These are phyloP conservation scores for Synanthedon formicaeformis DNA, from an alignment of 2,888 invertebrate species.

Conservation along the genomic window DNA sequence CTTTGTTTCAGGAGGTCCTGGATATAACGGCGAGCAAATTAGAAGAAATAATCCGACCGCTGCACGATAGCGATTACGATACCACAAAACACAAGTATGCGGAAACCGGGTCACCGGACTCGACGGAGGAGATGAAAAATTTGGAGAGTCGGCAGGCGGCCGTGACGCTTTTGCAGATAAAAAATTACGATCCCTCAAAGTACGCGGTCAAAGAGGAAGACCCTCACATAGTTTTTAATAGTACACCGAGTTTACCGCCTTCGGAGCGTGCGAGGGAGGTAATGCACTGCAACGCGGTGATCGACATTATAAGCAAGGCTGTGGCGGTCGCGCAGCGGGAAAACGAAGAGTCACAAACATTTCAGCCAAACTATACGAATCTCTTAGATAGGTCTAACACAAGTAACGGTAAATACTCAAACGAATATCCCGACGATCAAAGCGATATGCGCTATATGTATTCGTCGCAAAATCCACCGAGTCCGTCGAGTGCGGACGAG, in stretches of 20 bases:
- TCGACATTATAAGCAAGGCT: conserved; percentile 65
- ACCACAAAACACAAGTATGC: conserved; percentile 47
- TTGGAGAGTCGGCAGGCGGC: conserved; percentile 66
- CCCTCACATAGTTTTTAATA: conserved; percentile 71
- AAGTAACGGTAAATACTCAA: conserved; percentile 29
- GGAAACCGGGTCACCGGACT: conserved; percentile 61
- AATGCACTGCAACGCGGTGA: conserved; percentile 65
- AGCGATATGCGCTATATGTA: conserved; percentile 42
- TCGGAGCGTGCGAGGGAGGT: conserved; percentile 66
- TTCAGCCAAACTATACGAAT: conserved; percentile 39
- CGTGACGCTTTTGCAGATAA: conserved; percentile 62
- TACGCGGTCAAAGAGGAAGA: conserved; percentile 59
- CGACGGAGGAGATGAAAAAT: conserved; percentile 67
- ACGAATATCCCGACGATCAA: conserved; percentile 49
- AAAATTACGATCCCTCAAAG: conserved; percentile 64
- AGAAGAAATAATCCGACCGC: conserved; percentile 69
- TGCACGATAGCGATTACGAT: conserved; percentile 45
- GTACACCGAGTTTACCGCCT: conserved; percentile 67
- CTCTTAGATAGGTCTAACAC: conserved; percentile 36
- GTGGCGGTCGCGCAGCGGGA: conserved; percentile 65
- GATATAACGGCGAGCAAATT: conserved; percentile 69
- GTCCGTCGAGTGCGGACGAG: conserved; percentile 48
- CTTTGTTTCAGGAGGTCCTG: conserved; percentile 69
- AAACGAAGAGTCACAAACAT: conserved; percentile 56
- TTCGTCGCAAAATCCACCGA: conserved; percentile 34